Evolutionary conservation across 2,797 vertebrate species (phyloP).

Genomic region (Phataginus tricuspis): DNA sequence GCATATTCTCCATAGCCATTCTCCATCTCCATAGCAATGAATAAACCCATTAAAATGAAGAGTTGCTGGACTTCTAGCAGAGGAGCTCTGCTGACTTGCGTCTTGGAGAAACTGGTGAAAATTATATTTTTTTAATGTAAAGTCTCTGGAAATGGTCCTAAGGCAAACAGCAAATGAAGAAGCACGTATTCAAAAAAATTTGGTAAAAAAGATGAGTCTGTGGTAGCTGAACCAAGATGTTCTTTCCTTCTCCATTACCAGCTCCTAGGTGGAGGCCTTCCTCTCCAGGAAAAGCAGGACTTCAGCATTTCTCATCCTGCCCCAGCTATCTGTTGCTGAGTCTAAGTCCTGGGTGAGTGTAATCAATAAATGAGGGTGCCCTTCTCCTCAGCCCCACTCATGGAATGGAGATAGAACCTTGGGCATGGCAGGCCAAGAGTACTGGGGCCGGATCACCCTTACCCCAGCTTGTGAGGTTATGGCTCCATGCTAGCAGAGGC

Average conservation of each 20-base stretch:
- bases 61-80: not conserved
- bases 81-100: not conserved
- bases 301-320: not conserved
- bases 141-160: not conserved
- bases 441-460: not conserved
- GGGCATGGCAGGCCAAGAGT: not conserved
- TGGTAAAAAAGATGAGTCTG: not conserved
- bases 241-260: not conserved
- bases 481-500: not conserved
- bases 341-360: not conserved
- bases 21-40: conserved; percentile 27
- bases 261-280: not conserved
- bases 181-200: not conserved
- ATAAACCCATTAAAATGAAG: not conserved
- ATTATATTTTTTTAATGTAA: not conserved
- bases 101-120: not conserved
- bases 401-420: not conserved
- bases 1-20: not conserved
- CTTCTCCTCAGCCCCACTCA: not conserved
- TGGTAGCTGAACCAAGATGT: not conserved
- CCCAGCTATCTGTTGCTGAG: not conserved
- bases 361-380: not conserved
- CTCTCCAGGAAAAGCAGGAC: not conserved
- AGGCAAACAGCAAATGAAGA: conserved; percentile 16
- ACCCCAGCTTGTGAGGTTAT: not conserved